These are phyloP conservation scores for Mustela lutreola DNA, from an alignment of 2,113 vertebrate genomes.

Conservation along the genomic window DNA sequence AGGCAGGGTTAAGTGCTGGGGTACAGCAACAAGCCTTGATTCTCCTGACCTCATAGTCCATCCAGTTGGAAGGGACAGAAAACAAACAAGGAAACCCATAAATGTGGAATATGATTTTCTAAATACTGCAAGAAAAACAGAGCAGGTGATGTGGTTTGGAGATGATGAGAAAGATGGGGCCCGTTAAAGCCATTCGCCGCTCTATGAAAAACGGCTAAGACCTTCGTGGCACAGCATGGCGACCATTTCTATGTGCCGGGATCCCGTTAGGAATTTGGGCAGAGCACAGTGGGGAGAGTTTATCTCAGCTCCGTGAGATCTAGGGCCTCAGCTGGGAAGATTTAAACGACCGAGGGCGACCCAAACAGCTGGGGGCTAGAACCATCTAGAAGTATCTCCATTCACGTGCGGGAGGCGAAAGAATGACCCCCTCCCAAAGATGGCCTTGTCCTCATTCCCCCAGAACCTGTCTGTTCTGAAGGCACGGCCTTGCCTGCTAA, in stretches of 20 bases:
- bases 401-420: not conserved
- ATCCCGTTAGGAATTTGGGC: not conserved
- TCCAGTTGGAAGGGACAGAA: not conserved
- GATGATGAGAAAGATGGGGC: not conserved
- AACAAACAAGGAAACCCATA: not conserved
- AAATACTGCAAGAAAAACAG: not conserved
- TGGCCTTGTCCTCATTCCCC: not conserved
- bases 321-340: not conserved
- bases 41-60: not conserved
- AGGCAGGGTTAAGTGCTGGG: not conserved
- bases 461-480: not conserved
- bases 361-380: not conserved
- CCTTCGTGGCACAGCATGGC: rapidly evolving
- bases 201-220: not conserved
- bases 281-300: rapidly evolving
- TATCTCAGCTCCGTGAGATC: too few species aligned
- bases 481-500: not conserved
- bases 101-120: not conserved
- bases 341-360: not conserved
- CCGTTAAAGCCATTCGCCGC: not conserved
- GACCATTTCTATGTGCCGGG: rapidly evolving
- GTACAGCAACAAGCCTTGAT: not conserved
- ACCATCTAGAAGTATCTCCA: not conserved
- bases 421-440: not conserved
- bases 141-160: not conserved